Conservation (phyloP, 2,888 invertebrate genomes). For the Drosophila mimetica region DNA sequence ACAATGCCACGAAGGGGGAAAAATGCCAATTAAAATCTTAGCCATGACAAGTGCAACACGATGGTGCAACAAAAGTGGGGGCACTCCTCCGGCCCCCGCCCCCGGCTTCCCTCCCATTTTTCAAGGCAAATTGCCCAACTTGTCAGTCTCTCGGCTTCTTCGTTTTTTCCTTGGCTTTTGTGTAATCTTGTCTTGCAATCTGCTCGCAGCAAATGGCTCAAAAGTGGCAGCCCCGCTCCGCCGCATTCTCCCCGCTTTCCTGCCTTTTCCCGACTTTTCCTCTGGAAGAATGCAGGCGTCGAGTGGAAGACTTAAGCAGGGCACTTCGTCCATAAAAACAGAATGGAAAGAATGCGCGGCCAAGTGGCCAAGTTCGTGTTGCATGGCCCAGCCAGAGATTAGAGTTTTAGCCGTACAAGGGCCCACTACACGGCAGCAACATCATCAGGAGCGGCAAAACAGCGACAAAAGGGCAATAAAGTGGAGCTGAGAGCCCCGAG, state of each 20-base stretch:
- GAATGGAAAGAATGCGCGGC: constrained; percentile 72
- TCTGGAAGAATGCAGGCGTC: constrained; percentile 68
- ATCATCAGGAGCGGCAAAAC: constrained; percentile 20
- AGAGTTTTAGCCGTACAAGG: constrained; percentile 49
- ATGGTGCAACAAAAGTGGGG: constrained; percentile 31
- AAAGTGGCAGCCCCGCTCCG: constrained; percentile 59
- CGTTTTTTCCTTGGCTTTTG: constrained; percentile 56
- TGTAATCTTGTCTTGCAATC: constrained; percentile 68
- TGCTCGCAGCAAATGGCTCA: constrained; percentile 70
- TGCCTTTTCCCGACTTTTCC: constrained; percentile 30
- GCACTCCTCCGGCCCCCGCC: too few relatives aligned
- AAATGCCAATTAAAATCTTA: constrained; percentile 83
- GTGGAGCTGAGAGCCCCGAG: constrained; percentile 20
- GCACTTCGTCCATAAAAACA: constrained; percentile 71
- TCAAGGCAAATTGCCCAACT: constrained; percentile 74
- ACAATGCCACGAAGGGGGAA: constrained; percentile 40
- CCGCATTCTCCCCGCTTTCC: constrained; percentile 17
- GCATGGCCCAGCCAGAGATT: constrained; percentile 56
- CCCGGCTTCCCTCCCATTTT: neutral
- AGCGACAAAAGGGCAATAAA: constrained; percentile 68
- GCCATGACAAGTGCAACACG: constrained; percentile 74
- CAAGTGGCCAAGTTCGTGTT: constrained; percentile 77
- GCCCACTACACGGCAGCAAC: constrained; percentile 29
- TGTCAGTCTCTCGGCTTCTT: constrained; percentile 51
- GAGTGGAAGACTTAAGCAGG: constrained; percentile 73